Percentiles rank a stretch among this genome's conserved stretches.
Evolutionary conservation across 2,113 vertebrate genomes (phyloP).

Genomic region (Athene noctua): DNA sequence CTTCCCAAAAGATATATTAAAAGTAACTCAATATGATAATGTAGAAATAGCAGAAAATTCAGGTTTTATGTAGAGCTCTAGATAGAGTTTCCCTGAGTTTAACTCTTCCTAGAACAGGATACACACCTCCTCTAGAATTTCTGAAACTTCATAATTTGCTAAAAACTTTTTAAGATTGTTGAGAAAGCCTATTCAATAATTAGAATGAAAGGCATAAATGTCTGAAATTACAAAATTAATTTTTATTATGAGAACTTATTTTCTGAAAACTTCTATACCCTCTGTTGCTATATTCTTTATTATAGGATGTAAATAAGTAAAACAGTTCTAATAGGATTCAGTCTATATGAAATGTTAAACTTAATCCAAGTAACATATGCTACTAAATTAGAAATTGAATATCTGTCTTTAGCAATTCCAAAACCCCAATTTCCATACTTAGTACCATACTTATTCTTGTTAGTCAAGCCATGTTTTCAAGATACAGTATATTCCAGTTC

Average conservation of each 20-base stretch:
- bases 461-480: conserved; percentile 37
- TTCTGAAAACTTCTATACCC: background rate
- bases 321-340: background rate
- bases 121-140: background rate
- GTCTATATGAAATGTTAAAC: background rate
- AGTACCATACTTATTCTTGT: conserved; percentile 15
- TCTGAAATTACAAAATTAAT: background rate
- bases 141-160: background rate
- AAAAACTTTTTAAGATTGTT: background rate
- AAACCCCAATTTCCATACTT: conserved; percentile 13
- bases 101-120: background rate
- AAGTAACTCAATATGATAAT: background rate
- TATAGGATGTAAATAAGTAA: background rate
- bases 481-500: conserved; percentile 46
- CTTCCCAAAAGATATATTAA: background rate
- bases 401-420: conserved; percentile 26
- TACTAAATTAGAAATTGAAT: background rate
- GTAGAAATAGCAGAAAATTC: background rate
- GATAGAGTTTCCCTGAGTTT: background rate
- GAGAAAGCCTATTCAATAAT: background rate
- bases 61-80: background rate
- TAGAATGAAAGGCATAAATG: background rate
- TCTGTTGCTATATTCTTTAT: background rate
- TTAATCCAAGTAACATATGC: background rate
- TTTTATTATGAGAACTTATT: background rate